phyloP scores from a whole-genome alignment of 2,888 invertebrate genomes.

The Xylota sylvarum region DNA sequence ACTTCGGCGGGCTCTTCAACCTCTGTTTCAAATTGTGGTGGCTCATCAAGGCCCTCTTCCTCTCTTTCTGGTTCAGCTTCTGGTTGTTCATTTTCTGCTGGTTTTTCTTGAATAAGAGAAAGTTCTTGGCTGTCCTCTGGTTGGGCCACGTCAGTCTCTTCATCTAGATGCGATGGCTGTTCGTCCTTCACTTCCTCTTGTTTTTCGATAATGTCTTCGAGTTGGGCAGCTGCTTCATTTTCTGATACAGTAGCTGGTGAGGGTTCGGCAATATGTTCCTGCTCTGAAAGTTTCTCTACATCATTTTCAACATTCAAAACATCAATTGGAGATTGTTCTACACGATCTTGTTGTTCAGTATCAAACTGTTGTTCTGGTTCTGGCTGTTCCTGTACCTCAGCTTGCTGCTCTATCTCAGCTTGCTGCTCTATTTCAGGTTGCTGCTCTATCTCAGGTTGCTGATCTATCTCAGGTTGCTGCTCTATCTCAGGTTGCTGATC shows the following conservation, averaged over 20 bases:
- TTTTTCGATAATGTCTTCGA: neutral
- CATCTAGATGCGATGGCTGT: neutral
- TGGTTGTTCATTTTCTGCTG: constrained; percentile 6
- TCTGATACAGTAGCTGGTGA: neutral
- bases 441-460: constrained; percentile 6
- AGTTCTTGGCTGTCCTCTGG: neutral
- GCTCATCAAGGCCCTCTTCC: neutral
- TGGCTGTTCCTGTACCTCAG: constrained; percentile 8
- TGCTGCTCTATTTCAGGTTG: neutral
- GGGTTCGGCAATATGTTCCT: neutral
- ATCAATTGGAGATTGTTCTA: neutral
- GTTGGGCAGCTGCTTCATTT: neutral
- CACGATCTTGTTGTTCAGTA: constrained; percentile 26
- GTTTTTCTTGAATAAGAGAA: neutral
- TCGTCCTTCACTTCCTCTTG: neutral
- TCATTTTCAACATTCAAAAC: neutral
- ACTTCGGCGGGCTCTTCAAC: neutral
- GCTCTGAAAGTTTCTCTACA: neutral
- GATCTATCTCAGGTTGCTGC: constrained; percentile 9
- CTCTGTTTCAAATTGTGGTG: neutral
- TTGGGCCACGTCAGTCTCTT: neutral
- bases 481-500: neutral
- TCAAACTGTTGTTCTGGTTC: constrained; percentile 21
- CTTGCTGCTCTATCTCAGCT: neutral
- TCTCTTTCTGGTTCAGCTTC: neutral